Percentiles rank a stretch among this genome's conserved stretches.
phyloP scores from a whole-genome alignment of 2,888 invertebrate species.

The Hydriomena furcata region DNA sequence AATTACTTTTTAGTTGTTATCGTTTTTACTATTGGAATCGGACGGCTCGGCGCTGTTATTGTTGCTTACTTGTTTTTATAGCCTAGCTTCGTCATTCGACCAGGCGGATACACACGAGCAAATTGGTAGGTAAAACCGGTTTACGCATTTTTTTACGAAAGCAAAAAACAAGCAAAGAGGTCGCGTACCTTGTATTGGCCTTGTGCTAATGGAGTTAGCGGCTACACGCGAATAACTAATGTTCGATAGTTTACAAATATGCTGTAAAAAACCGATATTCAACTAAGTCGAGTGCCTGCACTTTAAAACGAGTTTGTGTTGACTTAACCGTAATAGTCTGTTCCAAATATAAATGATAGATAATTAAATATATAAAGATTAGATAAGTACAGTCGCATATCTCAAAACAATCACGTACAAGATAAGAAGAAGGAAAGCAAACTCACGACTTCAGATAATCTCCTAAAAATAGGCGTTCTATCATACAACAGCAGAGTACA shows the following conservation, averaged over 20 bases:
- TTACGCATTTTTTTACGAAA: slow-evolving; percentile 48
- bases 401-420: slow-evolving; percentile 45
- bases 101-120: slow-evolving; percentile 52
- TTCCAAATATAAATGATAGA: slow-evolving; percentile 49
- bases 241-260: slow-evolving; percentile 65
- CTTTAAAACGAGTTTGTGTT: slow-evolving; percentile 46
- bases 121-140: slow-evolving; percentile 59
- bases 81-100: slow-evolving; percentile 48
- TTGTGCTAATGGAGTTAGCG: slow-evolving; percentile 77
- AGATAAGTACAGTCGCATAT: slow-evolving; percentile 40
- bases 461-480: slow-evolving; percentile 65
- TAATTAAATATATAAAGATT: slow-evolving; percentile 42
- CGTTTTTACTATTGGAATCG: slow-evolving; percentile 47
- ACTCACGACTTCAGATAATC: slow-evolving; percentile 48
- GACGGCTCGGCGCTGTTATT: slow-evolving; percentile 38
- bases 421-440: slow-evolving; percentile 43
- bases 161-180: slow-evolving; percentile 69
- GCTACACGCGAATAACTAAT: slow-evolving; percentile 67
- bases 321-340: slow-evolving; percentile 34
- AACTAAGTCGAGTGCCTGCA: slow-evolving; percentile 39
- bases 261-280: slow-evolving; percentile 47
- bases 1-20: slow-evolving; percentile 54
- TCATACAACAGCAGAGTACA: slow-evolving; percentile 57
- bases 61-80: slow-evolving; percentile 48
- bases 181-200: slow-evolving; percentile 75